These are phyloP conservation scores for Pogoniulus pusillus DNA, from an alignment of 2,797 vertebrate genomes.

Conservation along the genomic window DNA sequence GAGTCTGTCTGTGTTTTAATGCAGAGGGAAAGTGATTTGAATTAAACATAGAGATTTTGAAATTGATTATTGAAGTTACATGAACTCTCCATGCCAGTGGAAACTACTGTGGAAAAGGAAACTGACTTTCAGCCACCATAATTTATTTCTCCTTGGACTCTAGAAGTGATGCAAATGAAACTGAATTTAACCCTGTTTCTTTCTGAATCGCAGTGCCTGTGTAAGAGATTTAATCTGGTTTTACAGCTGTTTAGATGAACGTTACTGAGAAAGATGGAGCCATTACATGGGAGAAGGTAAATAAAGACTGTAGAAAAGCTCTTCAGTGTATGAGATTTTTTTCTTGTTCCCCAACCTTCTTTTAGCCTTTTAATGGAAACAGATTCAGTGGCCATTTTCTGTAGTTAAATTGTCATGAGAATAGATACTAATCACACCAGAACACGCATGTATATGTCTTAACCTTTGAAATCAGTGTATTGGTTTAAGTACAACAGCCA, in stretches of 20 bases:
- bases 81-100: background rate
- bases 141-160: constrained; percentile 27
- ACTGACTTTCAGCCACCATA: background rate
- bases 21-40: background rate
- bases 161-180: background rate
- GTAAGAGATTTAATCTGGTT: background rate
- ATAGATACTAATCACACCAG: background rate
- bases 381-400: background rate
- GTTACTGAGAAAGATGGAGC: background rate
- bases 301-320: background rate
- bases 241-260: constrained; percentile 10
- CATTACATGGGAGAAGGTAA: background rate
- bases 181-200: background rate
- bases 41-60: background rate
- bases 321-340: background rate
- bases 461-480: background rate
- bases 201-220: background rate
- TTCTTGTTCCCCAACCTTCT: background rate
- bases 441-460: background rate
- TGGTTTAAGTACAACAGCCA: background rate
- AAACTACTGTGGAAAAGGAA: background rate
- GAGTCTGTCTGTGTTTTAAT: background rate
- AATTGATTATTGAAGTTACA: constrained; percentile 34
- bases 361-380: background rate
- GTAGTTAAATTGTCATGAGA: background rate